Conservation (phyloP, 2,113 vertebrate genomes). For the Ochotona princeps region DNA sequence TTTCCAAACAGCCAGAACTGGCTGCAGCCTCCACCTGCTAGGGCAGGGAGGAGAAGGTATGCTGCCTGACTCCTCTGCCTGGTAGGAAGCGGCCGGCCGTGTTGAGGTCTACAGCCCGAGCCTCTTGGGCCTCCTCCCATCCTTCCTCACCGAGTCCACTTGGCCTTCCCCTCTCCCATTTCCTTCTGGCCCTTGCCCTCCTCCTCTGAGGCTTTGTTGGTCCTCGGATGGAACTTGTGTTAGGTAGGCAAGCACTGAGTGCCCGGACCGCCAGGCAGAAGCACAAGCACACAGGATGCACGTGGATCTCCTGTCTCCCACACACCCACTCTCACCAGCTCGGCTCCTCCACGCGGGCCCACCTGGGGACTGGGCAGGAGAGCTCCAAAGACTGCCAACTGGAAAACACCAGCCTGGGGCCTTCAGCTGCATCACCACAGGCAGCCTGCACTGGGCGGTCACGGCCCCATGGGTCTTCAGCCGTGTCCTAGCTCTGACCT, state of each 20-base stretch:
- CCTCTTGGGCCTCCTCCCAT: neutral
- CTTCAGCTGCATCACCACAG: neutral
- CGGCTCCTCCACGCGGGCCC: neutral
- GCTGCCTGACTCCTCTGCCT: neutral
- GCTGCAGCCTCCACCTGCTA: neutral
- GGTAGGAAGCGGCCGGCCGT: neutral
- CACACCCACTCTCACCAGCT: neutral
- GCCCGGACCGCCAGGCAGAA: constrained; percentile 61
- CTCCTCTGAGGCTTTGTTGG: constrained; percentile 23
- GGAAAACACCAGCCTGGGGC: neutral
- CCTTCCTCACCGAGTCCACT: neutral
- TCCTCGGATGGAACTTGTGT: constrained; percentile 30
- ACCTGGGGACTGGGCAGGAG: neutral
- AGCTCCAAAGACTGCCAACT: neutral
- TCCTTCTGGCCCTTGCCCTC: neutral
- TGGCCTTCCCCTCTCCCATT: neutral
- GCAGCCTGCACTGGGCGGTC: neutral
- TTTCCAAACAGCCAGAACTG: neutral
- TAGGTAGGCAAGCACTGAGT: neutral
- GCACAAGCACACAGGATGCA: constrained; percentile 60
- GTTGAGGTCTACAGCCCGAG: neutral
- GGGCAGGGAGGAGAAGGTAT: neutral
- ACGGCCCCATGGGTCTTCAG: neutral
- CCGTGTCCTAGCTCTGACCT: constrained; percentile 48
- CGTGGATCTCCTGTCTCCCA: neutral